These are phyloP conservation scores for Acleris cristana DNA, from an alignment of 2,888 invertebrate genomes.

Conservation along the genomic window DNA sequence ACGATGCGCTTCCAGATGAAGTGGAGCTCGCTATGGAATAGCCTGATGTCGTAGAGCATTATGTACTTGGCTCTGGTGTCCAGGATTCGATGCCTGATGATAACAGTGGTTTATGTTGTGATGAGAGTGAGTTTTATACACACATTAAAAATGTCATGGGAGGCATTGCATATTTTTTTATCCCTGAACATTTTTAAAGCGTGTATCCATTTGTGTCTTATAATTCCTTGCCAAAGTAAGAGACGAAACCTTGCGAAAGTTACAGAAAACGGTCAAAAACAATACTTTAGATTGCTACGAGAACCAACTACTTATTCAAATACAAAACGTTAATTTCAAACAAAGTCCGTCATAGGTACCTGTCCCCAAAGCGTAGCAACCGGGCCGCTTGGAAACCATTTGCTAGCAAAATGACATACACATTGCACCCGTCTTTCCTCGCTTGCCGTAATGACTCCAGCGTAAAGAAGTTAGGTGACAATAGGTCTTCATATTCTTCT, in stretches of 20 bases:
- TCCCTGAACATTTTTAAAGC: too few species aligned
- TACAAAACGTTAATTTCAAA: too few species aligned
- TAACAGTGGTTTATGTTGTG: slow-evolving; percentile 9
- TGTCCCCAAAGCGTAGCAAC: slow-evolving; percentile 88
- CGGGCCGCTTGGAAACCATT: slow-evolving; percentile 88
- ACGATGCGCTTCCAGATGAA: slow-evolving; percentile 91
- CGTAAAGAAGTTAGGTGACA: slow-evolving; percentile 84
- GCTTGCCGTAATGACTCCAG: slow-evolving; percentile 82
- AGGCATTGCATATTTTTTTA: too few species aligned
- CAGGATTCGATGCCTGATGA: slow-evolving; percentile 85
- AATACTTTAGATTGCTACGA: too few species aligned
- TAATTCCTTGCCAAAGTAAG: too few species aligned
- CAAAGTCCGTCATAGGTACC: slow-evolving; percentile 64
- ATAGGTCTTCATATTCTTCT: slow-evolving; percentile 86
- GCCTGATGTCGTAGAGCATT: slow-evolving; percentile 87
- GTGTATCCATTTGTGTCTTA: too few species aligned
- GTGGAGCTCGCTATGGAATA: slow-evolving; percentile 86
- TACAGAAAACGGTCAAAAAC: too few species aligned
- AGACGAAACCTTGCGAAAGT: too few species aligned
- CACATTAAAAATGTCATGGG: too few species aligned
- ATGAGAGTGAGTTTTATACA: too few species aligned
- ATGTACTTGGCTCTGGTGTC: slow-evolving; percentile 89
- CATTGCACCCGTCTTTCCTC: slow-evolving; percentile 86
- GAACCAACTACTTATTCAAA: too few species aligned
- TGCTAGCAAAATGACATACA: slow-evolving; percentile 88